phyloP scores from a whole-genome alignment of 2,888 invertebrate species.

The Ochropacha duplaris region DNA sequence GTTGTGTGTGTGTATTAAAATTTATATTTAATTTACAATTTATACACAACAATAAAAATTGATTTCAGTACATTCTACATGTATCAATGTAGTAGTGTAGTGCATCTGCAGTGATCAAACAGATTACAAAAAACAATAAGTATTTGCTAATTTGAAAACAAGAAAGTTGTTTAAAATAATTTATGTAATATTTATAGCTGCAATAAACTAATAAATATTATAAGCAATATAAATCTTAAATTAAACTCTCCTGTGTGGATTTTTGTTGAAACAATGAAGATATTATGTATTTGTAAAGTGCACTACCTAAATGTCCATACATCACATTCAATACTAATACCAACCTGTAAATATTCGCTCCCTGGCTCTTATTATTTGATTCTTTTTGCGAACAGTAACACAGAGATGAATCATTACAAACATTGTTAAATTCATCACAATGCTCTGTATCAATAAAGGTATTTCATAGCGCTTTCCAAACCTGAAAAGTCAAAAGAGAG shows the following conservation, averaged over 20 bases:
- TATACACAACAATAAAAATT: too few species aligned
- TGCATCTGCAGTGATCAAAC: too few species aligned
- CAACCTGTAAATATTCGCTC: conserved; percentile 94
- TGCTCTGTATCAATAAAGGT: conserved; percentile 96
- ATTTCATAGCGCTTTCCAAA: conserved; percentile 99
- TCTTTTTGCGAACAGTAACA: conserved; percentile 92
- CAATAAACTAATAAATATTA: not conserved
- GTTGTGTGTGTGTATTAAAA: too few species aligned
- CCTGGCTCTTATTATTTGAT: conserved; percentile 88
- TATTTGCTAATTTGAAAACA: too few species aligned
- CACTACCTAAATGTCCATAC: too few species aligned
- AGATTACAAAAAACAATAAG: too few species aligned
- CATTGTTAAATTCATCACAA: conserved; percentile 99
- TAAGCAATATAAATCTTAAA: not conserved
- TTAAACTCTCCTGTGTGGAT: not conserved
- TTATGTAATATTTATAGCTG: not conserved
- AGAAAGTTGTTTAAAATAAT: not conserved
- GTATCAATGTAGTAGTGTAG: too few species aligned
- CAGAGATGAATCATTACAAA: conserved; percentile 96
- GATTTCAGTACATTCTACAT: too few species aligned
- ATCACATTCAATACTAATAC: conserved; percentile 22
- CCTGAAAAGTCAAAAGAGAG: conserved; percentile 85
- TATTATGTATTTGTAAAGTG: not conserved
- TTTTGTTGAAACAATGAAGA: not conserved
- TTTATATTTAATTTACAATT: too few species aligned